phyloP scores from a whole-genome alignment of 2,113 vertebrate species.

The Acinonyx jubatus region DNA sequence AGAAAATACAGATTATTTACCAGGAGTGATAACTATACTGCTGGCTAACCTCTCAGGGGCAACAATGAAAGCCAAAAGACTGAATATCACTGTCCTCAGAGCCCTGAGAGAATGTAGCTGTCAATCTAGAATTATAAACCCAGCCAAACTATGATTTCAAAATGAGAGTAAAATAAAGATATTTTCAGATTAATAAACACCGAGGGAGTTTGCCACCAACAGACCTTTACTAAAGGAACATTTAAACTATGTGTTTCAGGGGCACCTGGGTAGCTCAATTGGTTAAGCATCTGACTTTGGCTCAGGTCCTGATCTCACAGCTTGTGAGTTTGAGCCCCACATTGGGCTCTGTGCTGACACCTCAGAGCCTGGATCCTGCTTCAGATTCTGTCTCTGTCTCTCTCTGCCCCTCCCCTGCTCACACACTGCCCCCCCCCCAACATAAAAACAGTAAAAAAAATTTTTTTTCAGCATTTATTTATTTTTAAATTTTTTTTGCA shows the following conservation, averaged over 20 bases:
- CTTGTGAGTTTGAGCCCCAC: too few relatives aligned
- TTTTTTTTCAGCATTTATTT: too few relatives aligned
- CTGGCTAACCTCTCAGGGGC: neutral
- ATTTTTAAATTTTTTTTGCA: too few relatives aligned
- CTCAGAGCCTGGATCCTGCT: too few relatives aligned
- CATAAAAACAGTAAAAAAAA: too few relatives aligned
- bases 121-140: neutral
- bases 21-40: neutral
- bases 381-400: too few relatives aligned
- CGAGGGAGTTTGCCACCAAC: neutral
- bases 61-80: neutral
- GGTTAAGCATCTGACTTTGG: too few relatives aligned
- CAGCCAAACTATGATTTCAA: constrained; percentile 7
- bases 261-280: too few relatives aligned
- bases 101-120: neutral
- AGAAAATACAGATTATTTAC: neutral
- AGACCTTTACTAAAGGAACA: neutral
- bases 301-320: too few relatives aligned
- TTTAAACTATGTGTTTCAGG: neutral
- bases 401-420: too few relatives aligned
- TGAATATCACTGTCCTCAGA: neutral
- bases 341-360: too few relatives aligned
- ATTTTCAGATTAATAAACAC: constrained; percentile 4
- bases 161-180: neutral
- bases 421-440: too few relatives aligned